Evolutionary conservation across 2,113 vertebrate species (phyloP), one percentile per base, ranked within the genome.

Genomic region (Oxygymnocypris stewartii): DNA sequence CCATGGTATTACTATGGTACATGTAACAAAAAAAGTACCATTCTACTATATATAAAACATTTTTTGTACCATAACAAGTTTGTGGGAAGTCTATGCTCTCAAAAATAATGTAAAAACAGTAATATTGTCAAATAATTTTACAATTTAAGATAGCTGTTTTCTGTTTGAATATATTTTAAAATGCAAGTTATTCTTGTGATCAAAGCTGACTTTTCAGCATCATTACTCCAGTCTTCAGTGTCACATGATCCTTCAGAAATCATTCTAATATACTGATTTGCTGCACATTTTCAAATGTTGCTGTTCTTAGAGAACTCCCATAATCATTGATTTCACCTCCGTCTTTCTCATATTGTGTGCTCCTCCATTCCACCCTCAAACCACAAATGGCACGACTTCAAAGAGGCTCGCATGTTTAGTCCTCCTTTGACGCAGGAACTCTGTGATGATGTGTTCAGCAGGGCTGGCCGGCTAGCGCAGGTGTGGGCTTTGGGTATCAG

Each of bases 381-480:
- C 91, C 91, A 91, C 92, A 90, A 71, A 90, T 82, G 85, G 85
- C 37, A 40, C 16, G 16, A 94, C 93, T 91, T 94, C 93, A 95
- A 94, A 94, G 88, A 3, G 86, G 11, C 90, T 77, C 4, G n/a
- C 54, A 88, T 92, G 84, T 87, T 93, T 94, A 92, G 91, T 92
- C 90, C 90, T 88, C 89, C 90, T 92, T 92, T 92, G 93, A 90
- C 90, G 91, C 89, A 2, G 85, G 84, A 20, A 28, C 91, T 84
- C 86, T 79, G 84, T 90, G 79, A 82, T 88, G 86, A 87, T 89
- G 86, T 88, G 86, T 85, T 73, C 86, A 90, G 85, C 84, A 86
- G 84, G 40, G 49, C 74, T 63, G 25, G 61, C 61, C n/a, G 74
- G 69, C 35, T 69, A 14, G 80, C 14, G 25, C 92, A 94, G 93